Evolutionary conservation across 2,797 vertebrate genomes (phyloP).

Genomic region (Sardinella longiceps): DNA sequence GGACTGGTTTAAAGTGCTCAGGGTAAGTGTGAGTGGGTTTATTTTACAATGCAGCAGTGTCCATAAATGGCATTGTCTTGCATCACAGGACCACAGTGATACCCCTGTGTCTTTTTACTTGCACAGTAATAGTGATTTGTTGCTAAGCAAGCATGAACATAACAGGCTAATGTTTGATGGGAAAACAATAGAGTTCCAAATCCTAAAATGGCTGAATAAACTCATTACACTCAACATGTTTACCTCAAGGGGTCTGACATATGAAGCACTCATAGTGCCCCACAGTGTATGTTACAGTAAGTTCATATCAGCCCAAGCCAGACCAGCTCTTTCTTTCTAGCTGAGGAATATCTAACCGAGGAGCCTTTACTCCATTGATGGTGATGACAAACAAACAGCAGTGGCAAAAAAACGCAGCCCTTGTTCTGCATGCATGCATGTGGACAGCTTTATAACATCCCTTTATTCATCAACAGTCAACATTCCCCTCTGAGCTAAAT

Average conservation of each 20-base stretch:
- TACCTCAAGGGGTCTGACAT: not conserved
- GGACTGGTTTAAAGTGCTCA: conserved; percentile 51
- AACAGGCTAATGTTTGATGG: not conserved
- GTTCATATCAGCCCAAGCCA: not conserved
- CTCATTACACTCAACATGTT: not conserved
- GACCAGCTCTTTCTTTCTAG: not conserved
- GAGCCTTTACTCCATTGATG: not conserved
- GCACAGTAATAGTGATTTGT: not conserved
- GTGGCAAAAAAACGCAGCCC: not conserved
- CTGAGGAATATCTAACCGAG: not conserved
- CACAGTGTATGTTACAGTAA: not conserved
- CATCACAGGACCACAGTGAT: not conserved
- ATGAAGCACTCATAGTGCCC: not conserved
- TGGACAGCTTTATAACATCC: not conserved
- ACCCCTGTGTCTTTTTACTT: not conserved
- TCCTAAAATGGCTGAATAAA: not conserved
- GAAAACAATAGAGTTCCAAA: not conserved
- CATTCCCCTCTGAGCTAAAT: conserved; percentile 23
- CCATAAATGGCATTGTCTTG: not conserved
- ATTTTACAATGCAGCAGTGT: conserved; percentile 34
- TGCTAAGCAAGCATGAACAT: not conserved
- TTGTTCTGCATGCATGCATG: not conserved
- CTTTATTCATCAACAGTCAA: conserved; percentile 14
- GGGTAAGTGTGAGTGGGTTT: conserved; percentile 31
- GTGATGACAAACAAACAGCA: conserved; percentile 14